Base-by-base conservation (phyloP, 2,888 invertebrate genomes). In the Electrophaes corylata region DNA sequence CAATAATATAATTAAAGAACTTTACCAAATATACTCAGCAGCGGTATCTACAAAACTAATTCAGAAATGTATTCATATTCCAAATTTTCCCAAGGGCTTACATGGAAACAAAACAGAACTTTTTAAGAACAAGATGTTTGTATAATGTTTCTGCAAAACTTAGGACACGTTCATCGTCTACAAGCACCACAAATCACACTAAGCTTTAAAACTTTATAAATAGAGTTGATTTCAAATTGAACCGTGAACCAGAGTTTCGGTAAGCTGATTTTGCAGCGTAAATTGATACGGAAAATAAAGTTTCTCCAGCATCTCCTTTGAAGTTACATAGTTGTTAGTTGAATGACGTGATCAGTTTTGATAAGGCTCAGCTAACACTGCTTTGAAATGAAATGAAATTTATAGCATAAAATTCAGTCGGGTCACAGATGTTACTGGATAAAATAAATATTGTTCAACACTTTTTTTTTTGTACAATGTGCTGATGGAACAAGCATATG, bases 271-370 rank as follows among this genome's bases (percentile, higher is more conserved):
- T 57, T 29, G 45, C 56, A 56, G 55, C 43, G 62, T 47, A 62
- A 60, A 60, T 60, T 62, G 65, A 60, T 65, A 58, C 54, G 37
- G 46, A 18, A 57, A 59, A 65, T 56, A 57, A 62, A 62, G 51
- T 65, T 60, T 44, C 19, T 29, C 14, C 45, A 41, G 31, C 19
- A 59, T 47, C 47, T 46, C 40, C 26, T 54, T 57, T 45, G 18
- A 18, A 41, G 14, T 45, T 52, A 12, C 5, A n/a, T n/a, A 16
- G 37, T 43, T 23, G 43, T 43, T 43, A n/a, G 31, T 11, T n/a
- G 11, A 3, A n/a, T n/a, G 18, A 43, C 16, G 26, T 23, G 48
- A 49, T 12, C n/a, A n/a, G 26, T 37, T 20, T 12, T 33, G 12
- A 29, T 45, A 16, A 33, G 45, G n/a, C 33, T 18, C 8, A 23